phyloP scores from a whole-genome alignment of 2,113 vertebrate species.

The Pitta sordida region DNA sequence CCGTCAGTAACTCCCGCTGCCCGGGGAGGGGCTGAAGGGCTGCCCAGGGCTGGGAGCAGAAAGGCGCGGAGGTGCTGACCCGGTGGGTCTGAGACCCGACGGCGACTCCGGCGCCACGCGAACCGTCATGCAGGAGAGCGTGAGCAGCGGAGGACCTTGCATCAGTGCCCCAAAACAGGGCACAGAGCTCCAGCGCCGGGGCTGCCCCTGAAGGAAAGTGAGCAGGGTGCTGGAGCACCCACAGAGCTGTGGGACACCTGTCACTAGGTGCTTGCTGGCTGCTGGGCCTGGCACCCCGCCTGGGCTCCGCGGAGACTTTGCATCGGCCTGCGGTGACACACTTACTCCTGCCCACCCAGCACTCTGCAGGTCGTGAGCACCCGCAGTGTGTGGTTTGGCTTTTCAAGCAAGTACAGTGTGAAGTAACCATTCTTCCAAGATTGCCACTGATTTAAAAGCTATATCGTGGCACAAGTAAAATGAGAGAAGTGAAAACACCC shows the following conservation, averaged over 20 bases:
- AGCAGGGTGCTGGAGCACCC: neutral
- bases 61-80: neutral
- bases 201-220: neutral
- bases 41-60: neutral
- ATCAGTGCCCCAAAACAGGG: accelerated
- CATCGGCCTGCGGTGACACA: neutral
- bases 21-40: accelerated
- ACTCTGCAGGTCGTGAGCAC: accelerated
- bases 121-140: accelerated
- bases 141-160: neutral
- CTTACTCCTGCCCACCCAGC: accelerated
- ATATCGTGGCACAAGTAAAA: neutral
- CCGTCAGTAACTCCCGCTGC: accelerated
- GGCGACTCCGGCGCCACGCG: accelerated
- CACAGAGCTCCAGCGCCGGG: neutral
- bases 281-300: neutral
- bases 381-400: accelerated
- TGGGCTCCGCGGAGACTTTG: accelerated
- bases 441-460: neutral
- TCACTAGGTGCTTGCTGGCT: neutral
- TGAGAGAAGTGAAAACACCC: neutral
- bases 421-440: neutral
- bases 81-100: neutral
- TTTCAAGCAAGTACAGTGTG: accelerated
- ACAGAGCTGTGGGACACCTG: neutral